Base-by-base conservation (phyloP, 2,888 invertebrate genomes). In the Apeira syringaria region DNA sequence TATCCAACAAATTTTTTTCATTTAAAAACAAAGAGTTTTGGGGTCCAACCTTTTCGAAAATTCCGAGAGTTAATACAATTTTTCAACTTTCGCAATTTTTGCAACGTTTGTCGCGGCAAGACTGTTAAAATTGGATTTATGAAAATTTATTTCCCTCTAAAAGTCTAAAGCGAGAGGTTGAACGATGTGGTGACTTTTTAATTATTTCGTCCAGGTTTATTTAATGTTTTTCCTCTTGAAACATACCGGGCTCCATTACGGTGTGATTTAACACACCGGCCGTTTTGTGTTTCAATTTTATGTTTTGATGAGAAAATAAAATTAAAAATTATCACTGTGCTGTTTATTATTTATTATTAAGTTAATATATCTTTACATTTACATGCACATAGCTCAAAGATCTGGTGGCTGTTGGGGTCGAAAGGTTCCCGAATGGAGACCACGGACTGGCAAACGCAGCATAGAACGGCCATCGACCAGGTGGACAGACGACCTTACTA, bases 141-240 rank as follows among this genome's bases (percentile, higher is more conserved):
- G 59, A 65, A 68, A 67, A 61, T 61, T 56, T 56, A 48, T 42
- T 55, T 34, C 37, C 39, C 52, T 53, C 39, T 39, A 38, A 49
- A 44, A 29, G 30, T 39, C 45, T 24, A 45, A 39, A 39, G 39
- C 59, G 55, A 49, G 58, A 66, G 70, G 64, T 71, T 68, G 54
- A 67, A 59, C 67, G 61, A 64, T 64, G 64, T 63, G 70, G 68
- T 53, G 71, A 73, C 69, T 71, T 79, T 75, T 71, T 72, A 79
- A 75, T 73, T 72, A 41, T 46, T 36, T 36, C 36, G 67, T 50
- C 46, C 55, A 53, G 47, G 49, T 56, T 64, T 68, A 64, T 64
- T 57, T 33, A 54, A 40, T 58, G 56, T 59, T 54, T 56, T 47
- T 34, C 47, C 53, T 54, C 55, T 61, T 62, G 60, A 68, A 68